A percentile compares a stretch with the other conserved stretches of the same genome.
These are phyloP conservation scores for Epizoanthus ramosus DNA, from an alignment of 92 coral and sea anemone species.

Conservation along the genomic window DNA sequence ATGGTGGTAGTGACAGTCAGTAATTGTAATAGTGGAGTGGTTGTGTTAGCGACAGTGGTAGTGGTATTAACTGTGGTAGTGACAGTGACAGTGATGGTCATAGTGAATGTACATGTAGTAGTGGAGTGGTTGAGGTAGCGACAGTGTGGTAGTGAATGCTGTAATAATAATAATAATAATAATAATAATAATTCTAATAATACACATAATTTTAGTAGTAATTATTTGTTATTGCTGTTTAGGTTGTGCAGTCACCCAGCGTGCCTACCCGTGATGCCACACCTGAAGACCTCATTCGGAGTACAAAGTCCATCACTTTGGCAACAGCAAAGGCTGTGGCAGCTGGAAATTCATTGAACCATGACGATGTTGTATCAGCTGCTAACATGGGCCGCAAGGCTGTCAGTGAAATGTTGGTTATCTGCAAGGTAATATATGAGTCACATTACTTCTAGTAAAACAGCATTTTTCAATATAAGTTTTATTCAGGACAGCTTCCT, in stretches of 20 bases:
- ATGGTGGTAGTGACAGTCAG: no score
- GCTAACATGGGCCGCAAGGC: slow-evolving; percentile 98
- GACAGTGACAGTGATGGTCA: no score
- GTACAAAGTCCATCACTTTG: slow-evolving; percentile 92
- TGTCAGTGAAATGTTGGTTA: slow-evolving; percentile 86
- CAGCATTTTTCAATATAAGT: no score
- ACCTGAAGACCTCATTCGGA: slow-evolving; percentile 95
- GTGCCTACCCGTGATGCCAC: slow-evolving; percentile 83
- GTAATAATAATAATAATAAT: no score
- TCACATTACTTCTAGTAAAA: neutral
- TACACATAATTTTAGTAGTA: neutral
- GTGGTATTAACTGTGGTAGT: no score
- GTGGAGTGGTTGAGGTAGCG: no score
- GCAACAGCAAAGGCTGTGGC: slow-evolving; percentile 99
- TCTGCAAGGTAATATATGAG: slow-evolving; percentile 80
- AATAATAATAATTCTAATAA: no score
- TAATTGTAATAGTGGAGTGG: no score
- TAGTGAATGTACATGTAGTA: no score
- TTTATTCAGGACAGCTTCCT: no score
- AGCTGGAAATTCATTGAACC: slow-evolving; percentile 97
- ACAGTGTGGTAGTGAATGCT: no score
- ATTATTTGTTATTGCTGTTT: neutral
- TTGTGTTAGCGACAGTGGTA: no score
- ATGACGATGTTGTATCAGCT: slow-evolving; percentile 91
- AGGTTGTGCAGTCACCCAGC: slow-evolving; percentile 84